A percentile compares a stretch with the other conserved stretches of the same genome.
These are phyloP conservation scores for Oedothorax gibbosus DNA, from an alignment of 1,140 invertebrate species.

Conservation along the genomic window DNA sequence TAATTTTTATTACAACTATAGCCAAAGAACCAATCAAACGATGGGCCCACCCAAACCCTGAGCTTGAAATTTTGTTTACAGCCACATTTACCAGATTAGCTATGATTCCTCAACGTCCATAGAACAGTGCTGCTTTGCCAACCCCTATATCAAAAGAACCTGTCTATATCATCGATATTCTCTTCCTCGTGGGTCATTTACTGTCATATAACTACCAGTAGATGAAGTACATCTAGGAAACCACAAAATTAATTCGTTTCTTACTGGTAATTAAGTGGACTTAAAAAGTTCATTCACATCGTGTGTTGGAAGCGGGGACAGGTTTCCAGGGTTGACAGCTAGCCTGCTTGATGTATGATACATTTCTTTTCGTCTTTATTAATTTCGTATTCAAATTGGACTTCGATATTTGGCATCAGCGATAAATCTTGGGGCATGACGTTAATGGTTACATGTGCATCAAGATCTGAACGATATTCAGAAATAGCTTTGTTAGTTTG, in stretches of 20 bases:
- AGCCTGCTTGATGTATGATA: not conserved
- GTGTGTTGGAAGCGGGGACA: not conserved
- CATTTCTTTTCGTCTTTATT: conserved; percentile 23
- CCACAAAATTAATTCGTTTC: conserved; percentile 45
- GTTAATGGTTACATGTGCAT: no score
- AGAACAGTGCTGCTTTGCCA: no score
- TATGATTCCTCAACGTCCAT: no score
- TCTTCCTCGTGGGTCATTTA: conserved; percentile 14
- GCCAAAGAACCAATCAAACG: no score
- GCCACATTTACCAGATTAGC: no score
- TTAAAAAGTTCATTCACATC: conserved; percentile 42
- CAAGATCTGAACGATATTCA: no score
- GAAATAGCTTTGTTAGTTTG: no score
- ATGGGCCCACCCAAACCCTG: no score
- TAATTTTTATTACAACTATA: no score
- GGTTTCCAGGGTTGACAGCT: not conserved
- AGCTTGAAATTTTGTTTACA: no score
- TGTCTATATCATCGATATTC: not conserved
- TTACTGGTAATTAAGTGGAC: conserved; percentile 28
- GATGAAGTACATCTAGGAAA: not conserved
- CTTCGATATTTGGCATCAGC: conserved; percentile 15
- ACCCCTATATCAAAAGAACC: no score
- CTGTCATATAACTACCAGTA: conserved; percentile 25
- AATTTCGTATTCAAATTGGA: conserved; percentile 46
- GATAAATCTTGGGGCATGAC: conserved; percentile 7